A percentile compares a stretch with the other conserved stretches of the same genome.
Evolutionary conservation across 2,113 vertebrate genomes (phyloP).

Genomic region (Oceanites oceanicus): DNA sequence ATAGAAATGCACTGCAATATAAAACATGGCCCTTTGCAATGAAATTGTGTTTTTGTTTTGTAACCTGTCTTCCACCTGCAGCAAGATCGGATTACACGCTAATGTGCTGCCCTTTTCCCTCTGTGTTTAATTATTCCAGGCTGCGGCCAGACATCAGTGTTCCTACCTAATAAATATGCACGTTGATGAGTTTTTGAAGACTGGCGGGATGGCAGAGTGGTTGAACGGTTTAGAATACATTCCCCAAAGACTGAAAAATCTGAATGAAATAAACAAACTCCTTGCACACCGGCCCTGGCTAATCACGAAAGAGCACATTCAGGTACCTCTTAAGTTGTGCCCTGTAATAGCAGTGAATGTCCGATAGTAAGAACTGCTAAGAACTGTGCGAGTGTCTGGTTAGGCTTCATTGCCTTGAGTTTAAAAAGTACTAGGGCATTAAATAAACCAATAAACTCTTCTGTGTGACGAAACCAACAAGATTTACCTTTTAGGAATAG

Average conservation of each 20-base stretch:
- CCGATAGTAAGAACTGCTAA: neutral
- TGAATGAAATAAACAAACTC: conserved; percentile 87
- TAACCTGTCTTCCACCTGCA: neutral
- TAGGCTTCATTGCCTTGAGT: neutral
- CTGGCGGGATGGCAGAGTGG: conserved; percentile 83
- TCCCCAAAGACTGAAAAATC: conserved; percentile 84
- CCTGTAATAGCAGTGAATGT: neutral
- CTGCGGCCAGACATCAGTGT: conserved; percentile 85
- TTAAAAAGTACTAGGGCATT: neutral
- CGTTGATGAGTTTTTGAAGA: conserved; percentile 85
- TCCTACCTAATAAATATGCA: conserved; percentile 87
- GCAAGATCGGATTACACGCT: neutral
- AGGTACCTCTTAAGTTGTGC: conserved; percentile 65
- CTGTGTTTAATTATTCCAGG: conserved; percentile 68
- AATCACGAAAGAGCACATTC: conserved; percentile 86
- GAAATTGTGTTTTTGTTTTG: neutral
- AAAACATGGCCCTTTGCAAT: neutral
- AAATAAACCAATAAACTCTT: neutral
- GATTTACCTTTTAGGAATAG: neutral
- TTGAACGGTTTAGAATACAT: conserved; percentile 83
- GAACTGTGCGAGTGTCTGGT: neutral
- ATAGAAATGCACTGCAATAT: neutral
- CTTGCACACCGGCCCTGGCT: conserved; percentile 87
- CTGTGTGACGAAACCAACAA: neutral
- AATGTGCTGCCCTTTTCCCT: neutral